phyloP scores from a whole-genome alignment of 2,888 invertebrate species.

The Dermolepida albohirtum region DNA sequence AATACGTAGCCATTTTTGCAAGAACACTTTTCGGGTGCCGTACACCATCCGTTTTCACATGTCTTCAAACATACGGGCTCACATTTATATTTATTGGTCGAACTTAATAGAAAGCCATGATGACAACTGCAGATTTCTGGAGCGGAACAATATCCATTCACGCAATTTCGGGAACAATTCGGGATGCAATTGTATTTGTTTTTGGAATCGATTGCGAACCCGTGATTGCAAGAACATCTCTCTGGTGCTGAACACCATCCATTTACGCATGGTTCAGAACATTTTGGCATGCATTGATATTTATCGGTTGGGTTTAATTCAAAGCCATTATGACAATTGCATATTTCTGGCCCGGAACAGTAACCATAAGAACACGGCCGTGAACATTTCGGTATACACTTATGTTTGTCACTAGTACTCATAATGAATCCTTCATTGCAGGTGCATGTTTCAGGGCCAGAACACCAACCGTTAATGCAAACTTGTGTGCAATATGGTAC shows the following conservation, averaged over 20 bases:
- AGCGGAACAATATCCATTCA: slow-evolving; percentile 42
- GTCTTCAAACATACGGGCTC: slow-evolving; percentile 38
- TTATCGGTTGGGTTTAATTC: slow-evolving; percentile 21
- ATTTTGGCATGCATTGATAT: slow-evolving; percentile 46
- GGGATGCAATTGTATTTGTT: slow-evolving; percentile 43
- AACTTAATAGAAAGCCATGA: slow-evolving; percentile 27
- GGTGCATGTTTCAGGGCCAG: slow-evolving; percentile 54
- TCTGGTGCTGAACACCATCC: slow-evolving; percentile 48
- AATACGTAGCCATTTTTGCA: slow-evolving; percentile 35
- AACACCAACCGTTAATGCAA: slow-evolving; percentile 57
- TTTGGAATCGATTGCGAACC: not conserved
- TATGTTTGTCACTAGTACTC: slow-evolving; percentile 46
- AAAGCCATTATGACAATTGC: slow-evolving; percentile 49
- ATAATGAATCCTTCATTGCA: slow-evolving; percentile 50
- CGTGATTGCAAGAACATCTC: slow-evolving; percentile 29
- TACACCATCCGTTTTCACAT: slow-evolving; percentile 46
- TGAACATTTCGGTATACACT: slow-evolving; percentile 50
- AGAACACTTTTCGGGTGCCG: slow-evolving; percentile 46
- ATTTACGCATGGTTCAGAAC: slow-evolving; percentile 57
- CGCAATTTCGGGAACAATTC: slow-evolving; percentile 41
- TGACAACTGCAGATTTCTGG: slow-evolving; percentile 48
- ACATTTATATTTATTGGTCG: slow-evolving; percentile 31
- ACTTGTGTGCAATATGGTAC: slow-evolving; percentile 50
- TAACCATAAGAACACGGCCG: slow-evolving; percentile 55
- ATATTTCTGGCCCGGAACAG: slow-evolving; percentile 50